A percentile compares a stretch with the other conserved stretches of the same genome.
Conservation (phyloP, 2,113 vertebrate species). For the Thalassoma bifasciatum region DNA sequence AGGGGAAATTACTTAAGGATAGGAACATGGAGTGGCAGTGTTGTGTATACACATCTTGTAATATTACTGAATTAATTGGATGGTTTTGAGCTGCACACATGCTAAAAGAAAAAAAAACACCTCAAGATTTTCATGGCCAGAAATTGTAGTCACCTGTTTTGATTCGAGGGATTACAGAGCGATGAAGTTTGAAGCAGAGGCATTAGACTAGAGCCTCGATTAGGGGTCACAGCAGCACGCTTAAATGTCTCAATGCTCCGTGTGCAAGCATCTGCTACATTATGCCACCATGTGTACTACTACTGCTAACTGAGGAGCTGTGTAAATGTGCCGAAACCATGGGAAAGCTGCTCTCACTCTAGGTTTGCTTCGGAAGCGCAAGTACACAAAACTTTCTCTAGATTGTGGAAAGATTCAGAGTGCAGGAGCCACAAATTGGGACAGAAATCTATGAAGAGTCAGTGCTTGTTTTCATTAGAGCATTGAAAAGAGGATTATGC, state of each 20-base stretch:
- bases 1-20: constrained; percentile 73
- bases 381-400: constrained; percentile 29
- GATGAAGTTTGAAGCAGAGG: constrained; percentile 32
- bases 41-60: constrained; percentile 56
- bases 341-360: constrained; percentile 13
- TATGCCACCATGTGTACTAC: background rate
- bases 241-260: constrained; percentile 30
- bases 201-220: constrained; percentile 21
- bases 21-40: constrained; percentile 48
- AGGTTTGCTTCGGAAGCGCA: constrained; percentile 38
- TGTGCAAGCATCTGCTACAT: constrained; percentile 31
- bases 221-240: constrained; percentile 24
- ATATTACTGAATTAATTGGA: constrained; percentile 67
- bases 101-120: constrained; percentile 26
- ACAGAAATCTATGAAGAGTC: constrained; percentile 23
- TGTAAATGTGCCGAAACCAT: constrained; percentile 10
- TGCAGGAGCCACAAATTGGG: background rate
- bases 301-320: constrained; percentile 25
- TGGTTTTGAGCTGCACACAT: constrained; percentile 32
- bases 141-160: constrained; percentile 49
- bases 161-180: constrained; percentile 56
- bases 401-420: constrained; percentile 1
- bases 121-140: constrained; percentile 24
- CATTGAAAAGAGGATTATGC: constrained; percentile 18
- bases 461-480: constrained; percentile 27